A percentile compares a stretch with the other conserved stretches of the same genome.
These are phyloP conservation scores for Elgaria multicarinata DNA, from an alignment of 2,113 vertebrate species.

Conservation along the genomic window DNA sequence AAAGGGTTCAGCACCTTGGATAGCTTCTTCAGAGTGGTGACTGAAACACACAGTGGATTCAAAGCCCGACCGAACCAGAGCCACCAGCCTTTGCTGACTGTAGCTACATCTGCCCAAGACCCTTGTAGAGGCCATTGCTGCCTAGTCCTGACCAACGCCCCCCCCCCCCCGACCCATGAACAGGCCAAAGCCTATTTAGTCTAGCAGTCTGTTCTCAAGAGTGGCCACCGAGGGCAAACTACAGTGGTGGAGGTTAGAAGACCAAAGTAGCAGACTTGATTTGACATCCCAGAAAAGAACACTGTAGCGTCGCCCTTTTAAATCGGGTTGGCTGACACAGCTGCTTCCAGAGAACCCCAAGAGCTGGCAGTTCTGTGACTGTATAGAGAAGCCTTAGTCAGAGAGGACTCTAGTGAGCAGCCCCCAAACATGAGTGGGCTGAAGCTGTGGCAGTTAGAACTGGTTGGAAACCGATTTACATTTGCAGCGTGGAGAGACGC, in stretches of 20 bases:
- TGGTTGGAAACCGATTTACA: background rate
- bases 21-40: no score
- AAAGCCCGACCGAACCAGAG: no score
- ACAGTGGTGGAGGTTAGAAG: background rate
- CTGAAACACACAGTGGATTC: no score
- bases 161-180: no score
- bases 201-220: no score
- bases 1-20: no score
- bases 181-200: no score
- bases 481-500: no score
- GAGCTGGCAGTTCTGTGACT: background rate
- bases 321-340: background rate
- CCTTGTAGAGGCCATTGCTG: no score
- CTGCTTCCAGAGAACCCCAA: background rate
- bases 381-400: background rate
- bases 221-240: background rate
- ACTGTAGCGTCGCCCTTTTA: accelerated
- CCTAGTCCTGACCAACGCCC: no score
- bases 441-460: background rate
- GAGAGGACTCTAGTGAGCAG: background rate
- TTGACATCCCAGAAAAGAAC: background rate
- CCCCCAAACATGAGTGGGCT: background rate
- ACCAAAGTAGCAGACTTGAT: background rate
- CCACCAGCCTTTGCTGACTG: no score
- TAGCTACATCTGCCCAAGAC: no score